Evolutionary conservation across 2,888 invertebrate genomes (phyloP), one percentile per base, ranked within the genome.

Genomic region (Latrodectus elegans): DNA sequence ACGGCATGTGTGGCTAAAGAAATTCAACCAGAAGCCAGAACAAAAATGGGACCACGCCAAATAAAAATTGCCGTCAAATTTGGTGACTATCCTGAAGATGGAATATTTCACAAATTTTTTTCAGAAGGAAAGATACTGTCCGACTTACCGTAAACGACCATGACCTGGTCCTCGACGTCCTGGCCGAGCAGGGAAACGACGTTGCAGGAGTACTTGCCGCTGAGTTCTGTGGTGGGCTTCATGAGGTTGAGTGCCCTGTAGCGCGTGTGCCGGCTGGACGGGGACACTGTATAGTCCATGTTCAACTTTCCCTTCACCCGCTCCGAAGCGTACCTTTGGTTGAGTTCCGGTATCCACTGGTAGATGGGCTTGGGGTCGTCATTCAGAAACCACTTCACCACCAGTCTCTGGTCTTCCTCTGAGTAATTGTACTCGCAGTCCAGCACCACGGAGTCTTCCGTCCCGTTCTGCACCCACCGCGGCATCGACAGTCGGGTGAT

Each of bases 341-440:
- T 73, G 74, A 89, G 88, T 12, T 90, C 90, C 15, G 90, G 90
- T 26, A 91, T 91, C 91, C 91, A 91, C 85, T 91, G 90, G 78
- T 91, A 91, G 68, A 91, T 90, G 14, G 91, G 90, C 14, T 90
- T 89, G 0, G 90, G 91, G 65, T 91, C 90, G 22, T 89, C 78
- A 78, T 90, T 90, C 73, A 90, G 89, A 89, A 90, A 91, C 91
- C 91, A 91, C 88, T 91, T 91, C 60, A 91, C 90, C 64, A 90
- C 90, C 65, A 91, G 88, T 15, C 87, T 76, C 26, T 77, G 73
- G 79, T 91, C 90, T 38, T 88, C 80, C 53, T 89, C 88, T 14
- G 90, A 88, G 71, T 89, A 90, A 38, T 89, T 84, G 88, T 90
- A 91, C 67, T 88, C 90, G 73, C 91, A 91, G 89, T 91, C 91